phyloP scores from a whole-genome alignment of 2,113 vertebrate genomes.

The Epinephelus lanceolatus region DNA sequence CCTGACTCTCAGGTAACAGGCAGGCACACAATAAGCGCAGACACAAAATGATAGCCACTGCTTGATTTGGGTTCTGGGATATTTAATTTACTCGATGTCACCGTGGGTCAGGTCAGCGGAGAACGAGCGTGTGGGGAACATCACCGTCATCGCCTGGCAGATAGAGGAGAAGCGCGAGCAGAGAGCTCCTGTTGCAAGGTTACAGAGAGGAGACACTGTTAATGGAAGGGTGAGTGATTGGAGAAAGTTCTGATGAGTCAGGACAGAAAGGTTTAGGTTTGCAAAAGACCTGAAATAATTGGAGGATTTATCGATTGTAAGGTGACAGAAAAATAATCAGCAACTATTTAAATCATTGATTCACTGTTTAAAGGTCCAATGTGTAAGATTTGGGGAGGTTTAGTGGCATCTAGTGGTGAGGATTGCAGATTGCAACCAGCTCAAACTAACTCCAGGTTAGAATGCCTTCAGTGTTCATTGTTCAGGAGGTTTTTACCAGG shows the following conservation, averaged over 20 bases:
- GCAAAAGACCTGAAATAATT: background rate
- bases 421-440: no score
- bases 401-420: no score
- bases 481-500: no score
- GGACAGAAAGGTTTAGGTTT: background rate
- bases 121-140: constrained; percentile 93
- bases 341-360: background rate
- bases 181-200: constrained; percentile 88
- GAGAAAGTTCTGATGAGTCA: background rate
- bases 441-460: no score
- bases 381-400: no score
- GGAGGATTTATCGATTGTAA: background rate
- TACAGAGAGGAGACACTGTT: constrained; percentile 89
- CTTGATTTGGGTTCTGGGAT: background rate
- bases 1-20: constrained; percentile 92
- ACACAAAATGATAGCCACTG: no score
- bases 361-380: no score
- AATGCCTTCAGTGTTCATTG: no score
- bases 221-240: constrained; percentile 90
- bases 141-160: constrained; percentile 98
- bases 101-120: constrained; percentile 91
- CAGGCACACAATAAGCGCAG: background rate
- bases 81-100: background rate
- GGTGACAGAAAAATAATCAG: background rate
- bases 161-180: constrained; percentile 95